These are phyloP conservation scores for Hydrozoanthus gracilis DNA, from an alignment of 92 coral and sea anemone genomes.

Conservation along the genomic window DNA sequence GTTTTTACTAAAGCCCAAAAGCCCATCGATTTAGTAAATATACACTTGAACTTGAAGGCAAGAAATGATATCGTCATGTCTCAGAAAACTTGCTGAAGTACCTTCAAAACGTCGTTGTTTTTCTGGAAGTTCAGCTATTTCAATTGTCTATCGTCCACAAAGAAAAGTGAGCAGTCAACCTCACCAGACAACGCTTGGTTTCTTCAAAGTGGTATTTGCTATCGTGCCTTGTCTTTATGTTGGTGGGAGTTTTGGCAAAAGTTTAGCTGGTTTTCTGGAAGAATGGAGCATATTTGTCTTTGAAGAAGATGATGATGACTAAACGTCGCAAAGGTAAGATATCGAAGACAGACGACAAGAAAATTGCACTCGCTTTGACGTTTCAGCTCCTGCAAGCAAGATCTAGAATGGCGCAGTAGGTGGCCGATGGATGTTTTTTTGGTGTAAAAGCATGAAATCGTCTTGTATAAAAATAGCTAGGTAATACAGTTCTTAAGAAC, in stretches of 20 bases:
- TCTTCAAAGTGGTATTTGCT: constrained; percentile 56
- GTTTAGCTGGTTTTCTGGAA: constrained; percentile 77
- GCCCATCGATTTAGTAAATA: neutral
- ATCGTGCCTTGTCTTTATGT: constrained; percentile 69
- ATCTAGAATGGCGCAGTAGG: too few species aligned
- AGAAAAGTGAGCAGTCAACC: constrained; percentile 45
- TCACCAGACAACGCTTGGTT: constrained; percentile 43
- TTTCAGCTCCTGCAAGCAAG: too few species aligned
- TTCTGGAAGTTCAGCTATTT: constrained; percentile 9
- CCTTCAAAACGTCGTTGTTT: constrained; percentile 3
- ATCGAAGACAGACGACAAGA: too few species aligned
- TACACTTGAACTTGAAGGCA: neutral
- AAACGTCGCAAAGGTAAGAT: neutral
- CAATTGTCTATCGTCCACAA: neutral
- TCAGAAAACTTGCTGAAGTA: constrained; percentile 28
- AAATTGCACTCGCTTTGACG: too few species aligned
- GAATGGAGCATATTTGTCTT: constrained; percentile 91
- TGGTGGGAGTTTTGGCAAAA: constrained; percentile 81
- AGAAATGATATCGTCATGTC: constrained; percentile 28
- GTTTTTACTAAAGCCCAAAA: too few species aligned
- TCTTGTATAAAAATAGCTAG: too few species aligned
- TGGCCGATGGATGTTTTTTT: too few species aligned
- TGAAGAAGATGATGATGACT: constrained; percentile 92
- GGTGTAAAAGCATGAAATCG: too few species aligned
- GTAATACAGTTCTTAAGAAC: too few species aligned